Base-by-base conservation (phyloP, 2,113 vertebrate species). In the Danionella cerebrum region DNA sequence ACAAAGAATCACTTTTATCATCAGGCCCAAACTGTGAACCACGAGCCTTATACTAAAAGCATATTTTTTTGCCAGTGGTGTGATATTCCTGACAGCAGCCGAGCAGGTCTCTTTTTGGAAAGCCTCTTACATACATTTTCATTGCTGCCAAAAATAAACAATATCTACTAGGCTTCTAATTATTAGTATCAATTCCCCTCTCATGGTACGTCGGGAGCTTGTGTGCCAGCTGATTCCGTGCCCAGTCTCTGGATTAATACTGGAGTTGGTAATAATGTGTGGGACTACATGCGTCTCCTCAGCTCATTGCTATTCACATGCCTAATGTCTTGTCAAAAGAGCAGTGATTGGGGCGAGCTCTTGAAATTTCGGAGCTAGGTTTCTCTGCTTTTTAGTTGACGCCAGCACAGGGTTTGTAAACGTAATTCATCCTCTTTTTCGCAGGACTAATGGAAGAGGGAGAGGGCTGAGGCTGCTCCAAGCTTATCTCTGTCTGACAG, bases 401-500 rank as follows among this genome's bases (percentile, higher is more conserved):
- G 72, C 74, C 84, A 80, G 79, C 78, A 80, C 81, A 80, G 76
- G 81, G 82, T 78, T 87, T 83, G 84, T 84, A 84, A 86, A 87
- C 81, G 82, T 86, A 85, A 86, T 88, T 90, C 86, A 84, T 83
- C 85, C 85, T 79, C 80, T 51, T 86, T 84, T 57, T 85, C 80
- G 82, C 81, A 88, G 88, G 80, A 45, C 39, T 90, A 88, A 90
- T 79, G 85, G 89, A 84, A 84, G 84, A 82, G 83, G 76, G 69
- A 76, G 85, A 88, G 88, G 79, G 86, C 90, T 88, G 90, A 85
- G 86, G 88, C 84, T 87, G 87, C 86, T 84, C 82, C 84, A 84
- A 85, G 90, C 93, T 98, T 98, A 97, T 98, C 96, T 95, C 93
- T 84, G 81, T 89, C 91, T 94, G 94, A 95, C 96, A 98, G 94